Base-by-base conservation (phyloP, 2,888 invertebrate species). In the Drosophila pegasa region DNA sequence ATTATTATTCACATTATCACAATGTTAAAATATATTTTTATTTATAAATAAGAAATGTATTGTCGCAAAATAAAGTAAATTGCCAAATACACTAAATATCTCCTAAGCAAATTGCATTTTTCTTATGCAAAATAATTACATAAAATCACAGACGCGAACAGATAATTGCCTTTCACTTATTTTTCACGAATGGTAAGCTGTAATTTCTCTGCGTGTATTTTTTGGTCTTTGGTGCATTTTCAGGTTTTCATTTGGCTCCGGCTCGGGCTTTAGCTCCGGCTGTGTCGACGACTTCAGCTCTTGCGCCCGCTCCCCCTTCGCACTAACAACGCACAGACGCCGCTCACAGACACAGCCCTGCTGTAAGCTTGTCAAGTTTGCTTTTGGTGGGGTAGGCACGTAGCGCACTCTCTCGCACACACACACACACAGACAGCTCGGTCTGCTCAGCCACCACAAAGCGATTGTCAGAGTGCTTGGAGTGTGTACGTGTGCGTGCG, bases 311-410 rank as follows among this genome's bases (percentile, higher is more conserved):
- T 58, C 25, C 33, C 55, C 41, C 61, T 52, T 56, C 51, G 27
- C 33, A 25, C 54, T 47, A 56, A 29, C 43, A 54, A 75, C 77
- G 77, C 75, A 71, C 59, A 66, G 76, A 38, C 72, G 38, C 41
- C 58, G 52, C 63, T 57, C 52, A 54, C 52, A 69, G 56, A 48
- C 52, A 56, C 27, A 38, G 60, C 27, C 40, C 62, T 55, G 59
- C 63, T 60, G 54, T 76, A 88, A 85, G 88, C 85, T 85, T 71
- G 85, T 88, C 85, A 85, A 85, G 85, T 89, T 89, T 87, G 75
- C 75, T 82, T 91, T 88, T 90, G 91, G 91, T 91, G 91, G 91
- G 91, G 91, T 91, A 91, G 91, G 91, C 80, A 91, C 75, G 64
- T 61, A 45, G 56, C 29, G 51, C 64, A 71, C 62, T 60, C 62